Conservation (phyloP, 2,888 invertebrate genomes). For the Protonemura montana region DNA sequence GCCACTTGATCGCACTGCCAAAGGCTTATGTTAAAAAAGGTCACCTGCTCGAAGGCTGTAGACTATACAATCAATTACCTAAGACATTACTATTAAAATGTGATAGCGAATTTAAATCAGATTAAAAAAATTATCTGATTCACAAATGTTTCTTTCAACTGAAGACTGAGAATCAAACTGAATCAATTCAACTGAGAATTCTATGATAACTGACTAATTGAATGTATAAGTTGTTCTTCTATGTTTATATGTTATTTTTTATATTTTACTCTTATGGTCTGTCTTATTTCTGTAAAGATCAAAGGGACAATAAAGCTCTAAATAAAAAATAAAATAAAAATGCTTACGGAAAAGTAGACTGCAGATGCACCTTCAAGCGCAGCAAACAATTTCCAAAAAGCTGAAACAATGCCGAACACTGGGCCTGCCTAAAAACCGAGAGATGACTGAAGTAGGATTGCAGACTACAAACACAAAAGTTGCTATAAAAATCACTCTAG, state of each 20-base stretch:
- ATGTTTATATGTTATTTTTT: background rate
- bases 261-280: background rate
- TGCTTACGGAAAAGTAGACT: too few relatives aligned
- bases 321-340: too few relatives aligned
- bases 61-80: too few relatives aligned
- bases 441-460: too few relatives aligned
- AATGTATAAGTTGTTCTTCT: background rate
- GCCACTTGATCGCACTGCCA: background rate
- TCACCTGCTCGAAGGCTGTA: background rate
- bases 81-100: background rate
- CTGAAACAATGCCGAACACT: too few relatives aligned
- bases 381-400: too few relatives aligned
- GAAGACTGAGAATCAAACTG: too few relatives aligned
- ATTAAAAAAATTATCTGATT: background rate
- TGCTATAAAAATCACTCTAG: too few relatives aligned
- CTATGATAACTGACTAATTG: background rate
- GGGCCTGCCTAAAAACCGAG: too few relatives aligned
- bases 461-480: too few relatives aligned
- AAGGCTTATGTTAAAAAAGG: background rate
- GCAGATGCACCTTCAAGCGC: too few relatives aligned
- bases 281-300: background rate
- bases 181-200: background rate
- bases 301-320: background rate
- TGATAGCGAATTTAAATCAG: background rate
- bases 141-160: background rate